These are phyloP conservation scores for Tachystola acroxantha DNA, from an alignment of 2,888 invertebrate species.

Conservation along the genomic window DNA sequence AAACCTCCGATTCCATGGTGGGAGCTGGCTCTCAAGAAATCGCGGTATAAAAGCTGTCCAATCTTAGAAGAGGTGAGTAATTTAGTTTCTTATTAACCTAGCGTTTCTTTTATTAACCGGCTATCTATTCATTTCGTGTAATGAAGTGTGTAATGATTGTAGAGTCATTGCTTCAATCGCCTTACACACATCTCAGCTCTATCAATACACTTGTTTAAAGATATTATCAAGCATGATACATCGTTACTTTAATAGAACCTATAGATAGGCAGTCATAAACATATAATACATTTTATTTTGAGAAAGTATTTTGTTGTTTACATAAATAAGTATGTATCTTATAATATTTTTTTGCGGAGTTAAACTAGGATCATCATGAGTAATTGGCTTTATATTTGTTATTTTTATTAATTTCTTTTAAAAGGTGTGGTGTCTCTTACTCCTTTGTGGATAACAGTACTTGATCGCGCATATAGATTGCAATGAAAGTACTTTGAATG, in stretches of 20 bases:
- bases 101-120: not conserved
- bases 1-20: slow-evolving; percentile 91
- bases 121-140: slow-evolving; percentile 4
- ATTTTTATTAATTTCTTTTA: slow-evolving; percentile 20
- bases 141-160: slow-evolving; percentile 7
- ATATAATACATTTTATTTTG: slow-evolving; percentile 6
- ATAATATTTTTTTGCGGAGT: not conserved
- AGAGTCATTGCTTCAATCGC: slow-evolving; percentile 3
- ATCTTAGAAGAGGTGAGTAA: slow-evolving; percentile 82
- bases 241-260: slow-evolving; percentile 8
- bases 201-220: slow-evolving; percentile 9
- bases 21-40: slow-evolving; percentile 89
- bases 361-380: slow-evolving; percentile 1
- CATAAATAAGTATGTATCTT: too few species aligned
- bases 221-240: slow-evolving; percentile 16
- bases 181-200: slow-evolving; percentile 1
- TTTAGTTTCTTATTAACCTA: slow-evolving; percentile 9
- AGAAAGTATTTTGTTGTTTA: slow-evolving; percentile 6
- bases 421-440: slow-evolving; percentile 18
- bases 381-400: slow-evolving; percentile 21
- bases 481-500: slow-evolving; percentile 35
- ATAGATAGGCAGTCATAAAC: slow-evolving; percentile 4
- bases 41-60: slow-evolving; percentile 89
- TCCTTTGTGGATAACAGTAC: slow-evolving; percentile 22
- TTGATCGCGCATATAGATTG: slow-evolving; percentile 25